Percentiles rank a stretch among this genome's conserved stretches.
Conservation (phyloP, 2,888 invertebrate species). For the Elmis aenea region DNA sequence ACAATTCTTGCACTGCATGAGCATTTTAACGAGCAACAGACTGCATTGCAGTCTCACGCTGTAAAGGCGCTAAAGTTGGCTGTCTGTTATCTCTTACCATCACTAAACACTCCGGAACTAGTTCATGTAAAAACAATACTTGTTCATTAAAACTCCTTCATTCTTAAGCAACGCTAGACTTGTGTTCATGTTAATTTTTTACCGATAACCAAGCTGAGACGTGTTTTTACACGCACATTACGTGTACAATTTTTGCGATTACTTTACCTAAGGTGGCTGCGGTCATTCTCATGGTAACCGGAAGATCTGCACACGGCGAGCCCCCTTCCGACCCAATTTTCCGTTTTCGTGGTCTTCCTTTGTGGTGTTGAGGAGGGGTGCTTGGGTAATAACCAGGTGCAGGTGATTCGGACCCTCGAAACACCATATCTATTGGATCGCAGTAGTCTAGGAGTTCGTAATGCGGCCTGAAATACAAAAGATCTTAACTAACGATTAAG, state of each 20-base stretch:
- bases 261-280: conserved; percentile 60
- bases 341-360: conserved; percentile 76
- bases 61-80: too few species aligned
- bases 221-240: too few species aligned
- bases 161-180: conserved; percentile 6
- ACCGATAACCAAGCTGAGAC: conserved; percentile 7
- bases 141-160: conserved; percentile 7
- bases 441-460: conserved; percentile 63
- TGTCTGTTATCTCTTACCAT: conserved; percentile 23
- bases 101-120: conserved; percentile 9
- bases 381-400: conserved; percentile 59
- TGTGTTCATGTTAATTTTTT: conserved; percentile 11
- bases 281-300: conserved; percentile 66
- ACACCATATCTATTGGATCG: conserved; percentile 58
- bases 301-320: conserved; percentile 57
- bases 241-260: too few species aligned
- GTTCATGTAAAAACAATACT: conserved; percentile 10
- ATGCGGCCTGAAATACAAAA: conserved; percentile 52
- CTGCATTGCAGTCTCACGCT: too few species aligned
- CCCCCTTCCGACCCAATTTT: conserved; percentile 55
- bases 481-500: conserved; percentile 7
- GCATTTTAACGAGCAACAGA: too few species aligned
- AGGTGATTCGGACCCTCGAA: conserved; percentile 58
- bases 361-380: conserved; percentile 59
- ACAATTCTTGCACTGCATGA: too few species aligned